phyloP scores from a whole-genome alignment of 2,113 vertebrate species.

The Beaufortia kweichowensis region DNA sequence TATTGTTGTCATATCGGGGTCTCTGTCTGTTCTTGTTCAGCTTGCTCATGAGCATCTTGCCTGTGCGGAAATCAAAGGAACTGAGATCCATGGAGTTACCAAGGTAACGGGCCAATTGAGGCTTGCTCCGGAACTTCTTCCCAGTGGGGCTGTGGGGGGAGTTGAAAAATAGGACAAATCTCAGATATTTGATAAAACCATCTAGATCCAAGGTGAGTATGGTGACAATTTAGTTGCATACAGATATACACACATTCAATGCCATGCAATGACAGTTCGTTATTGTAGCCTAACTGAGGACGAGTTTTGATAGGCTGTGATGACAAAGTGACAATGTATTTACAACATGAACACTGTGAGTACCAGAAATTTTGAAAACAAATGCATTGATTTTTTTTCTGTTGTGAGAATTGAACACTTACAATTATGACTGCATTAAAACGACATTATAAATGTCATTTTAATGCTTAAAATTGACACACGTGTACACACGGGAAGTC shows the following conservation, averaged over 20 bases:
- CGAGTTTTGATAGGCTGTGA: not conserved
- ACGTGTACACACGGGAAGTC: not conserved
- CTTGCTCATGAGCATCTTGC: slow-evolving; percentile 96
- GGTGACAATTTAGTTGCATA: slow-evolving; percentile 6
- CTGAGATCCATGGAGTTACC: slow-evolving; percentile 97
- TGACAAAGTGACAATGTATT: slow-evolving; percentile 27
- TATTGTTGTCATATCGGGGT: slow-evolving; percentile 92
- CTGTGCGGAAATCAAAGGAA: slow-evolving; percentile 95
- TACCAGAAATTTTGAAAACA: slow-evolving; percentile 17
- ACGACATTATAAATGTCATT: not conserved
- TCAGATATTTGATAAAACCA: slow-evolving; percentile 8
- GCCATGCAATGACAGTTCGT: slow-evolving; percentile 46
- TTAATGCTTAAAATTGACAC: not conserved
- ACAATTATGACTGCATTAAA: slow-evolving; percentile 9
- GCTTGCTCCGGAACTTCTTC: slow-evolving; percentile 99
- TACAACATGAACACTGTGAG: slow-evolving; percentile 22
- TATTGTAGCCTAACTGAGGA: slow-evolving; percentile 42
- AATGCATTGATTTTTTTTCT: slow-evolving; percentile 5
- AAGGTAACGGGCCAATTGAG: slow-evolving; percentile 94
- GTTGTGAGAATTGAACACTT: too few relatives aligned
- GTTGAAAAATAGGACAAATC: slow-evolving; percentile 45
- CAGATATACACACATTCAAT: slow-evolving; percentile 43
- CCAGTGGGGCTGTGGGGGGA: slow-evolving; percentile 84
- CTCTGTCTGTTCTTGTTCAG: slow-evolving; percentile 94
- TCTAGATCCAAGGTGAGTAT: not conserved